Evolutionary conservation across 2,113 vertebrate genomes (phyloP).

Genomic region (Apeltes quadracus): DNA sequence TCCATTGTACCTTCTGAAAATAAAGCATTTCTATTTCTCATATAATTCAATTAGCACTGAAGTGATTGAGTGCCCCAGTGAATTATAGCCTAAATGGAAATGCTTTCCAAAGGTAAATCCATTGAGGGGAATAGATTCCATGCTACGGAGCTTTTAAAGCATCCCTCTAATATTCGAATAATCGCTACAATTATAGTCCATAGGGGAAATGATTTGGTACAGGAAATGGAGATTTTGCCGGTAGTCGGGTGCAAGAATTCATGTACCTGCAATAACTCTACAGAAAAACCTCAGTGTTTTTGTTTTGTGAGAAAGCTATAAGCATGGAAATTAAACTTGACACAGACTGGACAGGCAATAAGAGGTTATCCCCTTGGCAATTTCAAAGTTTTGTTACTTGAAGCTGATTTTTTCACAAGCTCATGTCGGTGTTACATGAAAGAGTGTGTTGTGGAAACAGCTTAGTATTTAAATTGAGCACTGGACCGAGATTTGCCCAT

Average conservation of each 20-base stretch:
- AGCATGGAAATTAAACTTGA: constrained; percentile 60
- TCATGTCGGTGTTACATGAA: background rate
- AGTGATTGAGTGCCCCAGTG: constrained; percentile 65
- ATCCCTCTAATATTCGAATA: constrained; percentile 61
- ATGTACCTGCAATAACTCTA: constrained; percentile 60
- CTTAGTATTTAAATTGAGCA: constrained; percentile 2
- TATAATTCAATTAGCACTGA: constrained; percentile 69
- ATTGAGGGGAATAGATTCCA: constrained; percentile 57
- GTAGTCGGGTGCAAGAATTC: constrained; percentile 35
- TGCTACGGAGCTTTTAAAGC: constrained; percentile 63
- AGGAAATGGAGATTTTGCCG: constrained; percentile 60
- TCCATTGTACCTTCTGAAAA: constrained; percentile 51
- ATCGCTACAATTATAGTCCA: constrained; percentile 60
- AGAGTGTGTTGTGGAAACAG: background rate
- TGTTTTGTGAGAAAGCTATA: constrained; percentile 51
- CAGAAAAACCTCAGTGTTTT: constrained; percentile 45
- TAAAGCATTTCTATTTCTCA: constrained; percentile 66
- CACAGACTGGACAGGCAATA: constrained; percentile 46
- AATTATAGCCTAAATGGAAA: constrained; percentile 69
- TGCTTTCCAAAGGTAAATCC: constrained; percentile 65
- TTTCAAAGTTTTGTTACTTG: constrained; percentile 34
- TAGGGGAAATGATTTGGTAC: constrained; percentile 50
- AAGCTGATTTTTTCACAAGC: constrained; percentile 20
- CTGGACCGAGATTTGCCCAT: background rate
- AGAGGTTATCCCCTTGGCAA: constrained; percentile 36